Evolutionary conservation across 1,140 invertebrate species (phyloP), one percentile per base, ranked within the genome.

Genomic region (Branchinecta lindahli): DNA sequence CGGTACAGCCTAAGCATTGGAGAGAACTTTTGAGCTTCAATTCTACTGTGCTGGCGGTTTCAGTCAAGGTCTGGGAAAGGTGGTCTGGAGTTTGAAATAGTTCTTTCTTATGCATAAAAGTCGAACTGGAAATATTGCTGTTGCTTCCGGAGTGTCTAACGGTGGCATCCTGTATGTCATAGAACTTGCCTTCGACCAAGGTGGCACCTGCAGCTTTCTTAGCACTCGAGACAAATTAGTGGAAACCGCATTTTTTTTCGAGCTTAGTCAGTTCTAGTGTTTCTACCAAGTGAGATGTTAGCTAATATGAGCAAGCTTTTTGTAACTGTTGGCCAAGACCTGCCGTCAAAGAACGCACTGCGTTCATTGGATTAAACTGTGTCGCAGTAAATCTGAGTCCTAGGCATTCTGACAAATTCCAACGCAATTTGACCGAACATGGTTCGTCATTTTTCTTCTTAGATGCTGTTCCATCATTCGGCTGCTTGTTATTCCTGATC

Each of bases 11-110:
- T 52, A 52, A 52, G n/a, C 47, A 52, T 52, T 52, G 47, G 9
- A 52, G 47, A 52, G 47, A 52, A 52, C 47, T 52, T 52, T 52
- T 52, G n/a, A 52, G 47, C 47, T 52, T 52, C 47, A 52, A 52
- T 52, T 9, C 47, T 52, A 52, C 47, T 9, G n/a, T 52, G 47
- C 47, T 52, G 47, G 47, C 47, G 47, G 47, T 52, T 52, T 52
- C 47, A 52, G 47, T 52, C 47, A 52, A 52, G 47, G 47, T 9
- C 47, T 52, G 47, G n/a, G 47, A 52, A 52, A 52, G 9, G 47
- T 52, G 47, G 47, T 52, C 47, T 52, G 47, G 47, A 52, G n/a
- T 52, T 52, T n/a, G n/a, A 52, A 52, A 52, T 52, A n/a, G 47
- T 52, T 52, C 47, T 52, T 9, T 52, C 47, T 52, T n/a, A 9